A percentile compares a stretch with the other conserved stretches of the same genome.
These are phyloP conservation scores for Monochamus alternatus DNA, from an alignment of 2,888 invertebrate genomes.

Conservation along the genomic window DNA sequence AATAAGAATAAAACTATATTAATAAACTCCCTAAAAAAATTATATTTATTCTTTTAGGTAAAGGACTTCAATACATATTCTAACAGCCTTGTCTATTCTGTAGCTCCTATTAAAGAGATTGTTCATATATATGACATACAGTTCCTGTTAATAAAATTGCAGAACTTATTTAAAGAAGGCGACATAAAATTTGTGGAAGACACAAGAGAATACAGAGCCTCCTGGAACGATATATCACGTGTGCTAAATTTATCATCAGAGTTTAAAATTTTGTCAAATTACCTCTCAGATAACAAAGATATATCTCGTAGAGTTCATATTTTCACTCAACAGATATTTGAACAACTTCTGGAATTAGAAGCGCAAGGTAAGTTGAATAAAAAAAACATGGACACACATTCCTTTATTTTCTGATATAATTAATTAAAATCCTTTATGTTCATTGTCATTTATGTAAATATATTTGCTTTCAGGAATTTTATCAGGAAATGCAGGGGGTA, in stretches of 20 bases:
- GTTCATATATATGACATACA: conserved; percentile 50
- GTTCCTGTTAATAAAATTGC: conserved; percentile 44
- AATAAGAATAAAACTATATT: too few relatives aligned
- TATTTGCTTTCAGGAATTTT: conserved; percentile 38
- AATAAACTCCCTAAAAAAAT: too few relatives aligned
- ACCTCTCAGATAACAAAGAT: conserved; percentile 27
- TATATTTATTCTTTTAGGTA: conserved; percentile 41
- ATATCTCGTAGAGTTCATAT: conserved; percentile 39
- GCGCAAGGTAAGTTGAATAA: conserved; percentile 30
- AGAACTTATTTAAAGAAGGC: conserved; percentile 44
- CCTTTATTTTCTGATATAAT: too few relatives aligned
- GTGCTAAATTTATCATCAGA: conserved; percentile 38
- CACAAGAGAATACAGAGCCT: conserved; percentile 24
- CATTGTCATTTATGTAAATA: too few relatives aligned
- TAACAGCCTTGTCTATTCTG: conserved; percentile 45
- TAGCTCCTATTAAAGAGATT: conserved; percentile 47
- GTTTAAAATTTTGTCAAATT: conserved; percentile 38
- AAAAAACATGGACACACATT: too few relatives aligned
- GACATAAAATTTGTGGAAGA: conserved; percentile 41
- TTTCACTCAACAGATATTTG: conserved; percentile 43
- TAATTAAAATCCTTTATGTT: too few relatives aligned
- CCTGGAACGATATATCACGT: conserved; percentile 44
- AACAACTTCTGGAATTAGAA: conserved; percentile 35
- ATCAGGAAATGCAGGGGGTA: conserved; percentile 35
- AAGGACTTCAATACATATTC: conserved; percentile 39